Conservation (phyloP, 2,113 vertebrate genomes). For the Fukomys damarensis region DNA sequence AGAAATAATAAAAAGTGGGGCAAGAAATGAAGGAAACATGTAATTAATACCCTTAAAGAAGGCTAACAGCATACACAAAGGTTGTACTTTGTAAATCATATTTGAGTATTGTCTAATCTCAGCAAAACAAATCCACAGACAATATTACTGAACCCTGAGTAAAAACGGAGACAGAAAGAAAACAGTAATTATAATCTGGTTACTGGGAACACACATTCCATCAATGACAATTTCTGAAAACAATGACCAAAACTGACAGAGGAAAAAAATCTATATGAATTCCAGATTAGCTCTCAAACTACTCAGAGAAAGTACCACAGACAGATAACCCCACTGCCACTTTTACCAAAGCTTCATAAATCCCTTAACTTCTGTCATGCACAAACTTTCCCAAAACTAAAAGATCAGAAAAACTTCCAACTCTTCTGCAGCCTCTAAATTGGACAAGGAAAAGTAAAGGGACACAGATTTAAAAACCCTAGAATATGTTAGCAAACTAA, state of each 20-base stretch:
- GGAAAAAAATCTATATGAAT: not conserved
- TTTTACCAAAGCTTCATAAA: not conserved
- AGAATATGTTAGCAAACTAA: not conserved
- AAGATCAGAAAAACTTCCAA: not conserved
- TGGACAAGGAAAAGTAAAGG: not conserved
- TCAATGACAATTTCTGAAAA: not conserved
- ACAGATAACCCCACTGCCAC: not conserved
- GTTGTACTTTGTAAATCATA: not conserved
- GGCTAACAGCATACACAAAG: not conserved
- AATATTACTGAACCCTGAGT: not conserved
- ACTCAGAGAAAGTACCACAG: not conserved
- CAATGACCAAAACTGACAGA: not conserved
- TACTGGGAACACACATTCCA: not conserved
- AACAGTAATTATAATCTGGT: not conserved
- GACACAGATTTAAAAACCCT: not conserved
- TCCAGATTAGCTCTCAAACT: not conserved
- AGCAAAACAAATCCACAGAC: not conserved
- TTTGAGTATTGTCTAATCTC: not conserved
- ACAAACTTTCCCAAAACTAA: not conserved
- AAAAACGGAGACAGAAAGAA: not conserved
- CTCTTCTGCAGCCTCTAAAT: not conserved
- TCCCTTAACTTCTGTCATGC: not conserved
- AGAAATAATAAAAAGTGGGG: not conserved
- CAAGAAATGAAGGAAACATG: slow-evolving; percentile 26
- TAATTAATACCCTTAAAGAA: not conserved